These are phyloP conservation scores for Microctonus hyperodae DNA, from an alignment of 2,888 invertebrate species.

Conservation along the genomic window DNA sequence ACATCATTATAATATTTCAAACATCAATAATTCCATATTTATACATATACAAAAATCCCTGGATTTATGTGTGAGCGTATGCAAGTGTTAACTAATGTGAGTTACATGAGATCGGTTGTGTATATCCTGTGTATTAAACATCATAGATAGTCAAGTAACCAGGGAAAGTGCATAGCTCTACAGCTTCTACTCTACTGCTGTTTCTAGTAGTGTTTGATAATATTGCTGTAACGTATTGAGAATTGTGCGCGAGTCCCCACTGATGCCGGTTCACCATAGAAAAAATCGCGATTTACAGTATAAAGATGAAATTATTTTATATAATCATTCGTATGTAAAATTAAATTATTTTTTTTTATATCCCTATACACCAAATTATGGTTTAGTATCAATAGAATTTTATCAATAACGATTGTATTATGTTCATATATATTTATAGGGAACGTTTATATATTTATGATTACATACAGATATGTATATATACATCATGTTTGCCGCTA, in stretches of 20 bases:
- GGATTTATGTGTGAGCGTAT: neutral
- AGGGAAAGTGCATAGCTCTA: constrained; percentile 38
- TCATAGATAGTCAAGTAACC: constrained; percentile 23
- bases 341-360: neutral
- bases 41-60: too few relatives aligned
- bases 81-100: neutral
- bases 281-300: constrained; percentile 2
- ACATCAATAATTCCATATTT: too few relatives aligned
- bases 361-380: neutral
- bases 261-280: neutral
- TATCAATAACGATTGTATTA: neutral
- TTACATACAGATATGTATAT: too few relatives aligned
- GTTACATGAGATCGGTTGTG: neutral
- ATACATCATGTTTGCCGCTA: neutral
- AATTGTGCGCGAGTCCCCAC: neutral
- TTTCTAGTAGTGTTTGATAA: constrained; percentile 32
- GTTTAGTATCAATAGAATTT: neutral
- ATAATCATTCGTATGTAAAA: constrained; percentile 26
- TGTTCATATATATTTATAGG: too few relatives aligned
- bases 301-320: constrained; percentile 46
- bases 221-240: constrained; percentile 44
- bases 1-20: too few relatives aligned
- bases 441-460: neutral
- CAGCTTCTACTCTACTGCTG: neutral
- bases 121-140: constrained; percentile 11